Base-by-base conservation (phyloP, 2,113 vertebrate species). In the Leptobrachium ailaonicum region DNA sequence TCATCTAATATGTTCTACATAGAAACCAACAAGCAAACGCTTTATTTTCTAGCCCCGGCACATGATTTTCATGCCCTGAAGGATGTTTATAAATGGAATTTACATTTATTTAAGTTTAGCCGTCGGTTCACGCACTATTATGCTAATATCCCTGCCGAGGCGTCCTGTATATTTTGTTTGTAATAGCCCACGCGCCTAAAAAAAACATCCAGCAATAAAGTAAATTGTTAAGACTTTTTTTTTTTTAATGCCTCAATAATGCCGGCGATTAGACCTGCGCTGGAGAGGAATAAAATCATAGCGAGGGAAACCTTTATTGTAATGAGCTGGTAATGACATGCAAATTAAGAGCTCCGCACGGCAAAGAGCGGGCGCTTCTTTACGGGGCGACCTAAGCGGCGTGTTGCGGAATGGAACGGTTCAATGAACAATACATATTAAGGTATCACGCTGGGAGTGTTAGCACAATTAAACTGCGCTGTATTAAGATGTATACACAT, bases 301-400 rank as follows among this genome's bases (percentile, higher is more conserved):
- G 74, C 42, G 12, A 60, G 8, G 20, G 75, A 77, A 43, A 56
- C 75, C n/a, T n/a, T 43, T 69, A 88, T 90, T 89, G 88, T 92
- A 93, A 94, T 92, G 86, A 92, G 82, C 90, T 91, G 88, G 87
- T 91, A 94, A 93, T 94, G 83, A 86, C 66, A 92, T 93, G 92
- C 90, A 92, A 92, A 93, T 93, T 91, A 94, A 88, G 82, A 88
- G 68, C 83, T 90, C 82, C 83, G 87, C 82, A 84, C 90, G 86
- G 88, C 84, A 88, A 87, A 87, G 83, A 86, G 84, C 80, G 90
- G 90, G 91, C 90, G 88, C 92, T 93, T 91, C 84, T 88, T 90
- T 92, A 92, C 86, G 87, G 86, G 89, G 86, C 87, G 82, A 83
- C 86, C 85, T 88, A 89, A 88, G 85, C 85, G 82, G 87, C 84